Conservation (phyloP, 2,113 vertebrate species). For the Benitochromis conjunctus region DNA sequence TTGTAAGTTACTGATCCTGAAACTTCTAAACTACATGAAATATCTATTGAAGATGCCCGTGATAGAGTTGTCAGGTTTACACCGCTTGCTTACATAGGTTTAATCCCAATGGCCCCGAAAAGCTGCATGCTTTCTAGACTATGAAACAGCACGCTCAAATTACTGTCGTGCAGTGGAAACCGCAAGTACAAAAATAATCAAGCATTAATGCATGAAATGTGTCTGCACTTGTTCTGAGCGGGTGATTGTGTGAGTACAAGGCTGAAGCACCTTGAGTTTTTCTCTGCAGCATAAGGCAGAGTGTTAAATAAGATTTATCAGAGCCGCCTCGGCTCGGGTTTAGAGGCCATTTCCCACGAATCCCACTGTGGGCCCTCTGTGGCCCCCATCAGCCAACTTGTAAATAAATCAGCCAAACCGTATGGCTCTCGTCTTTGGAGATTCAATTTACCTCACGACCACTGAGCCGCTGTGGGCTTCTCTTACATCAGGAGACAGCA, state of each 20-base stretch:
- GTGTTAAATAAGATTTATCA: conserved; percentile 70
- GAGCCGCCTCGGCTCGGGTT: conserved; percentile 34
- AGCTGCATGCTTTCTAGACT: background rate
- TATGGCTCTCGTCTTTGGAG: conserved; percentile 46
- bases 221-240: background rate
- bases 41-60: background rate
- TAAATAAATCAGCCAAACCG: conserved; percentile 70
- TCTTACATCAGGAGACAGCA: conserved; percentile 35
- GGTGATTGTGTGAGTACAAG: conserved; percentile 4
- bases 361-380: conserved; percentile 43
- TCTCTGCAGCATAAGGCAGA: conserved; percentile 13
- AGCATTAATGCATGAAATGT: background rate
- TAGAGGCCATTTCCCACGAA: conserved; percentile 67
- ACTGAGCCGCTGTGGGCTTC: conserved; percentile 35
- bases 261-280: conserved; percentile 26
- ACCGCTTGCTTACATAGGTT: background rate
- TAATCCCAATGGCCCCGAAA: background rate
- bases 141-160: background rate
- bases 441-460: conserved; percentile 64
- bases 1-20: background rate
- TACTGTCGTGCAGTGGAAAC: background rate
- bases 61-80: background rate
- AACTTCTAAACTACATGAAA: background rate
- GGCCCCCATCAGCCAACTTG: conserved; percentile 49
- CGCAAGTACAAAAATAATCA: background rate